Evolutionary conservation across 2,113 vertebrate genomes (phyloP).

Genomic region (Lepus timidus): DNA sequence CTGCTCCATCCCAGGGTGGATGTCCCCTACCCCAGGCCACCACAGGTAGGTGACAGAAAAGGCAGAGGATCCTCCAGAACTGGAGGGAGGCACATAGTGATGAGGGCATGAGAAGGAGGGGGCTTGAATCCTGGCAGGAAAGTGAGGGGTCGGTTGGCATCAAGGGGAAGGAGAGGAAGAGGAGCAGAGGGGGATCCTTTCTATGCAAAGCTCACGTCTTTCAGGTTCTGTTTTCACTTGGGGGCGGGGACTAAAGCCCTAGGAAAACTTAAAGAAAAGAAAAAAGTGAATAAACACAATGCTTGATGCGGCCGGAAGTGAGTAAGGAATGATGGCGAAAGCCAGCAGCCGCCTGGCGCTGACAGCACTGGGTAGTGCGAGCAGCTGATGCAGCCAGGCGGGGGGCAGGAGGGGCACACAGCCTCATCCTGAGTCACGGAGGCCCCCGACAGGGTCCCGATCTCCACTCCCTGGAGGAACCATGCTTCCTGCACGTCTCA

Average conservation of each 20-base stretch:
- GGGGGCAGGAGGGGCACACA: fast-evolving
- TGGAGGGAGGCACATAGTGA: not conserved
- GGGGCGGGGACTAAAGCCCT: not conserved
- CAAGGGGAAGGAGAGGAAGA: not conserved
- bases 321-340: not conserved
- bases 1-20: not conserved
- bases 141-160: not conserved
- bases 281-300: not conserved
- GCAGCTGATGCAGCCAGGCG: not conserved
- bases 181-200: not conserved
- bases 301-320: not conserved
- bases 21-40: not conserved
- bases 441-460: not conserved
- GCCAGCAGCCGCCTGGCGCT: too few species aligned
- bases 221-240: not conserved
- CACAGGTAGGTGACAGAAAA: not conserved
- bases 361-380: not conserved
- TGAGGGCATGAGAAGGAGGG: not conserved
- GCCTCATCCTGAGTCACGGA: not conserved
- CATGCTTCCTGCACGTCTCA: not conserved
- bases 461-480: not conserved
- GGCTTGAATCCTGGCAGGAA: not conserved
- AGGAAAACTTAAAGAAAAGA: not conserved
- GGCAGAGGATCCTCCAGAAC: not conserved
- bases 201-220: not conserved